Evolutionary conservation across 53 echinoderm and acorn worm genomes (phyloP).

Genomic region (Stichopus horrens): DNA sequence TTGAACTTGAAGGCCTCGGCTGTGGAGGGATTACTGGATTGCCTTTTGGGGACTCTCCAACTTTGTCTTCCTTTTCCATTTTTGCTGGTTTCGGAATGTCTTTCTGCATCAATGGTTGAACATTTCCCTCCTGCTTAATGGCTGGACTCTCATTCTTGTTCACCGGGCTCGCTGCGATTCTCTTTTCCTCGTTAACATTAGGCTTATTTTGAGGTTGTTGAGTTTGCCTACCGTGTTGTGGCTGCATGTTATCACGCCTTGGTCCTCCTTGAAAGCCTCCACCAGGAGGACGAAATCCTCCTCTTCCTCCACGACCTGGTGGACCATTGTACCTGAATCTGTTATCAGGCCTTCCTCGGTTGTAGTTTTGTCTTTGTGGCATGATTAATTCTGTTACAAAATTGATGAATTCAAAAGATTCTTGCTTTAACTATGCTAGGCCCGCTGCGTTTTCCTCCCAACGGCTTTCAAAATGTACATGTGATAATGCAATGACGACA

Average conservation of each 20-base stretch:
- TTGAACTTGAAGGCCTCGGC: not conserved
- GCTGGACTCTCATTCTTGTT: slow-evolving; percentile 2
- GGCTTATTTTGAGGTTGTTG: slow-evolving; percentile 33
- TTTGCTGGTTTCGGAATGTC: slow-evolving; percentile 2
- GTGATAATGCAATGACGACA: too few relatives aligned
- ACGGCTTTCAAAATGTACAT: too few relatives aligned
- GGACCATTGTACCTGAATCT: slow-evolving; percentile 33
- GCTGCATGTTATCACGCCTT: not conserved
- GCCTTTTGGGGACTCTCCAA: not conserved
- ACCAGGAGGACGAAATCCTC: slow-evolving; percentile 22
- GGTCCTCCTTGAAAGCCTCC: slow-evolving; percentile 20
- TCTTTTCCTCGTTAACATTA: slow-evolving; percentile 34
- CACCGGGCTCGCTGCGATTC: not conserved
- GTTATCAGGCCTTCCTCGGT: slow-evolving; percentile 30
- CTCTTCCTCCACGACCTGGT: slow-evolving; percentile 41
- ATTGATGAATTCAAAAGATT: not conserved
- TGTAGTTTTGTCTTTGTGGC: slow-evolving; percentile 20
- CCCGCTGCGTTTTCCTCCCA: too few relatives aligned
- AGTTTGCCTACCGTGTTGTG: slow-evolving; percentile 44
- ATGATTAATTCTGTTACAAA: not conserved
- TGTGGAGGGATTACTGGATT: not conserved
- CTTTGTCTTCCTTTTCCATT: not conserved
- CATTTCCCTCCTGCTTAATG: not conserved
- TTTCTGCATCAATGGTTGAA: slow-evolving; percentile 31
- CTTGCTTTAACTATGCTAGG: not conserved